Evolutionary conservation across 2,888 invertebrate genomes (phyloP).

Genomic region (Trichogramma evanescens): DNA sequence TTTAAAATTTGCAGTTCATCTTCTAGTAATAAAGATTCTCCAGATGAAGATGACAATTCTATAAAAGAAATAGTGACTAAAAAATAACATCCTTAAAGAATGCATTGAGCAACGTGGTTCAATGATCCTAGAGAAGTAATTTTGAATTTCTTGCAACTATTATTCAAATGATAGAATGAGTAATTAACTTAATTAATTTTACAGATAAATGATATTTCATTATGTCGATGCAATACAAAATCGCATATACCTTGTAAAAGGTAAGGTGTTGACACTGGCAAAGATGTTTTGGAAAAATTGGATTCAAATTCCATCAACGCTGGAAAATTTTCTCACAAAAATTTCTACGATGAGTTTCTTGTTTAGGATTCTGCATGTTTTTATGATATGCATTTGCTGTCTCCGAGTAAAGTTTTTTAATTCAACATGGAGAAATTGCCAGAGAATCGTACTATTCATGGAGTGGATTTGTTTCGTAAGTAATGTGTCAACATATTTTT

Average conservation of each 20-base stretch:
- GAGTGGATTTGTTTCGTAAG: conserved; percentile 82
- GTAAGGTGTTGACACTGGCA: conserved; percentile 93
- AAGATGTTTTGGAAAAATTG: conserved; percentile 68
- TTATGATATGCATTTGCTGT: conserved; percentile 85
- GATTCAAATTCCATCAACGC: conserved; percentile 77
- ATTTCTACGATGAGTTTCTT: conserved; percentile 90
- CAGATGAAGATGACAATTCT: conserved; percentile 73
- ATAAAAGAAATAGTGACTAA: conserved; percentile 86
- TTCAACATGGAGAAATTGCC: conserved; percentile 94
- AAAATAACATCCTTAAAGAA: conserved; percentile 81
- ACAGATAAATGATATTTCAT: conserved; percentile 93
- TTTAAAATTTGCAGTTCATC: conserved; percentile 51
- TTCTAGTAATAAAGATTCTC: conserved; percentile 52
- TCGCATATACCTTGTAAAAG: conserved; percentile 84
- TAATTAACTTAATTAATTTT: conserved; percentile 15
- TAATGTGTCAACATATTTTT: conserved; percentile 23
- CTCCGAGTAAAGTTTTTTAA: conserved; percentile 85
- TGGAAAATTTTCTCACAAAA: conserved; percentile 79
- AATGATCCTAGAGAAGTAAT: conserved; percentile 82
- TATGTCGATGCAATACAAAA: conserved; percentile 89
- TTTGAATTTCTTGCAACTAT: neutral
- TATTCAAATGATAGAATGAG: neutral
- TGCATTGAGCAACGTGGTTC: conserved; percentile 94
- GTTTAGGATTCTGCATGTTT: conserved; percentile 98
- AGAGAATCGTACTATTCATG: conserved; percentile 82